phyloP scores from a whole-genome alignment of 2,888 invertebrate genomes.

The Scelioninae gen. 2 region DNA sequence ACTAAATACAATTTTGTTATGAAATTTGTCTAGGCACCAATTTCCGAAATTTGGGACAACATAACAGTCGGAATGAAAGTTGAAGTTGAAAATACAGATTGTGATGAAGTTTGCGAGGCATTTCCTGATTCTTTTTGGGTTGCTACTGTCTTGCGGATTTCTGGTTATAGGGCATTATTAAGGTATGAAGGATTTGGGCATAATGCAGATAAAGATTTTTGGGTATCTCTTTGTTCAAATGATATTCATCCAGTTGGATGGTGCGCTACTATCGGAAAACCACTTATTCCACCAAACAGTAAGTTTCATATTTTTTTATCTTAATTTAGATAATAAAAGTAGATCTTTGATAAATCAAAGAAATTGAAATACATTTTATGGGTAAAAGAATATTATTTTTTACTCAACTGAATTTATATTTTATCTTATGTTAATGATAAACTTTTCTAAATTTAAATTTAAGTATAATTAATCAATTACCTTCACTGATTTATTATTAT shows the following conservation, averaged over 20 bases:
- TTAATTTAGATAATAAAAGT: too few relatives aligned
- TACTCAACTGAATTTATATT: too few relatives aligned
- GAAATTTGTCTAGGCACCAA: constrained; percentile 85
- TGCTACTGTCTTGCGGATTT: constrained; percentile 92
- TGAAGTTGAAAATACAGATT: constrained; percentile 93
- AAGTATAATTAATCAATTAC: too few relatives aligned
- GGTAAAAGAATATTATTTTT: too few relatives aligned
- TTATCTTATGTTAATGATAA: too few relatives aligned
- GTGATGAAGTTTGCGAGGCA: constrained; percentile 86
- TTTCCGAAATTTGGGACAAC: constrained; percentile 93
- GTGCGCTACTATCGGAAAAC: constrained; percentile 97
- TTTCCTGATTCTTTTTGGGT: constrained; percentile 96
- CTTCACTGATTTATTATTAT: too few relatives aligned
- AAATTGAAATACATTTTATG: too few relatives aligned
- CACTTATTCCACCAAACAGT: constrained; percentile 94
- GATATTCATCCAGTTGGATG: constrained; percentile 98
- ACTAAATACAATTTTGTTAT: too few relatives aligned
- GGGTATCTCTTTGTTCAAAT: constrained; percentile 95
- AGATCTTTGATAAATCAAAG: too few relatives aligned
- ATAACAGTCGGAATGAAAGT: constrained; percentile 94
- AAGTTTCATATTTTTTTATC: constrained; percentile 65
- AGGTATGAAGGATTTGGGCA: constrained; percentile 95
- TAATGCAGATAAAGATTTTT: constrained; percentile 93
- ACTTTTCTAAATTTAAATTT: too few relatives aligned
- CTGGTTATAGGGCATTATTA: constrained; percentile 88